These are phyloP conservation scores for Nannoperca australis DNA, from an alignment of 2,797 vertebrate genomes.

Conservation along the genomic window DNA sequence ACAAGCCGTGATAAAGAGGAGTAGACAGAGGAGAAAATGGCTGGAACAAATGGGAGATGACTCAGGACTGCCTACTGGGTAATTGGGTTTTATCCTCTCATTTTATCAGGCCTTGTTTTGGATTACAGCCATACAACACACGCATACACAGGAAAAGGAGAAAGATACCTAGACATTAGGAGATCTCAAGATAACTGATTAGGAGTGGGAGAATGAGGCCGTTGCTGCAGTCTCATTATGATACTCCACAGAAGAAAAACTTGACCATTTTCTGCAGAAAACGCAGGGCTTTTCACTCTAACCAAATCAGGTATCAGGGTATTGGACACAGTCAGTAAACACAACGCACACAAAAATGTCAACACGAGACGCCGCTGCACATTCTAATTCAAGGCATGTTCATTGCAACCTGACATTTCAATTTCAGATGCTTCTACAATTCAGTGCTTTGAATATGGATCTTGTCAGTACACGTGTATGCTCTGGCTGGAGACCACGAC, in stretches of 20 bases:
- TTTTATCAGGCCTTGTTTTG: constrained; percentile 77
- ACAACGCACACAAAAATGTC: constrained; percentile 53
- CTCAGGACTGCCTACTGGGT: constrained; percentile 72
- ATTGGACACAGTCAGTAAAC: constrained; percentile 51
- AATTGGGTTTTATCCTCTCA: constrained; percentile 79
- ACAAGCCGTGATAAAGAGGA: constrained; percentile 72
- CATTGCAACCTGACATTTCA: constrained; percentile 81
- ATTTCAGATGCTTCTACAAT: constrained; percentile 74
- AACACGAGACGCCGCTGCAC: constrained; percentile 50
- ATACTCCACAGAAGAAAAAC: constrained; percentile 25
- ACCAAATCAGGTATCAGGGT: constrained; percentile 26
- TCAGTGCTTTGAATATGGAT: constrained; percentile 68
- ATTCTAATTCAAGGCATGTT: constrained; percentile 72
- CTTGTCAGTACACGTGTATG: constrained; percentile 71
- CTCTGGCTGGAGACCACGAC: constrained; percentile 46
- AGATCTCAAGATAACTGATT: constrained; percentile 57
- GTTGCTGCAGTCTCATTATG: constrained; percentile 45
- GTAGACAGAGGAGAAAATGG: constrained; percentile 64
- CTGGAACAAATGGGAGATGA: constrained; percentile 74
- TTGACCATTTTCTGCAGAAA: constrained; percentile 17
- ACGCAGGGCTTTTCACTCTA: constrained; percentile 4
- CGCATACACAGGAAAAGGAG: constrained; percentile 29
- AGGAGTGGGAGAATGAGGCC: constrained; percentile 39
- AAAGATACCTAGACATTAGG: constrained; percentile 62
- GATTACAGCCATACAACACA: constrained; percentile 66